Evolutionary conservation across 2,797 vertebrate species (phyloP).

Genomic region (Enteromius viviparus): DNA sequence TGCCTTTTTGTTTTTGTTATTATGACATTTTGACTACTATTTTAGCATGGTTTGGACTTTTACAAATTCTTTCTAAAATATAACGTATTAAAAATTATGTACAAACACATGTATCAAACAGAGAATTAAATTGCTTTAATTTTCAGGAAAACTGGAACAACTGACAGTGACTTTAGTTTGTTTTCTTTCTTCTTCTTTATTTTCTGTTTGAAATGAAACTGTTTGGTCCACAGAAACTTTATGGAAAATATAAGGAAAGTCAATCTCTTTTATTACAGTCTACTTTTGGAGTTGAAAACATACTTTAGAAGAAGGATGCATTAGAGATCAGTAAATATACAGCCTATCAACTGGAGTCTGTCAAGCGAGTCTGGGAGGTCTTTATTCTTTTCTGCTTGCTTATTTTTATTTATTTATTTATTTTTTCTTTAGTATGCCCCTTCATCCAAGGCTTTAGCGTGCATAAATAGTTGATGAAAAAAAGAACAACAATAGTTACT

Average conservation of each 20-base stretch:
- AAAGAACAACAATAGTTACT: conserved; percentile 83
- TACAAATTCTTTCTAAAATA: background rate
- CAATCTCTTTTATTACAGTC: background rate
- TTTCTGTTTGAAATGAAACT: background rate
- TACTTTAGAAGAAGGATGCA: background rate
- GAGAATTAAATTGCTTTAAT: background rate
- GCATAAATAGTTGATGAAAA: conserved; percentile 78
- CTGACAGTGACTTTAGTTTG: background rate
- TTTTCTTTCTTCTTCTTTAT: too few relatives aligned
- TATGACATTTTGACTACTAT: background rate
- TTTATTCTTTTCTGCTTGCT: conserved; percentile 50
- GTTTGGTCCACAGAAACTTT: background rate
- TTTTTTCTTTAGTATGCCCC: conserved; percentile 65
- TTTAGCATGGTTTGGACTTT: background rate
- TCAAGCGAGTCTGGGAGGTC: conserved; percentile 21
- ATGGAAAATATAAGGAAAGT: background rate
- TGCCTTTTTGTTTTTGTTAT: background rate
- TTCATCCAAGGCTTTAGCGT: conserved; percentile 65
- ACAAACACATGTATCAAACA: background rate
- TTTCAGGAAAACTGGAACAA: background rate
- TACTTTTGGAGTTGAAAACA: conserved; percentile 2
- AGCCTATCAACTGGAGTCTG: conserved; percentile 15
- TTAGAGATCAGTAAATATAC: conserved; percentile 19
- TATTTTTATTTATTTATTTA: background rate
- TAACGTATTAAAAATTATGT: background rate